Evolutionary conservation across 2,797 vertebrate genomes (phyloP), one percentile per base, ranked within the genome.

Genomic region (Kryptopterus vitreolus): DNA sequence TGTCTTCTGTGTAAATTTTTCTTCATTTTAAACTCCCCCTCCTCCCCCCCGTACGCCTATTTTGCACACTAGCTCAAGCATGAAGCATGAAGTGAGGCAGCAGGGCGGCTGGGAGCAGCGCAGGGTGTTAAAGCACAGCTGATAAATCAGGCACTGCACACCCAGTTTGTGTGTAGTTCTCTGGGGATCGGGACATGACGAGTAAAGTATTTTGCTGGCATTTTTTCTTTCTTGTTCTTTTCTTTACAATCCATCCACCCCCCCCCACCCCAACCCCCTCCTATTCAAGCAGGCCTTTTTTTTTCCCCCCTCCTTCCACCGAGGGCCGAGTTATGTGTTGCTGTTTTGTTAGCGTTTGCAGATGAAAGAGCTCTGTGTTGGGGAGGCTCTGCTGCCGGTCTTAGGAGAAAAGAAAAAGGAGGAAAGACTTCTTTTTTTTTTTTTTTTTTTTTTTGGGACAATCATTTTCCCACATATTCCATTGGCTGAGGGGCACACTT

Each of bases 11-110:
- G 94, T 96, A 96, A 94, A 97, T 97, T 97, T 98, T 96, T 96
- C 96, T 96, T 96, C 95, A 94, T 97, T 97, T 96, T 96, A 97
- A 96, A n/a, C n/a, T n/a, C n/a, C n/a, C n/a, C n/a, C n/a, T n/a
- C n/a, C n/a, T n/a, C 96, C 95, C 95, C 87, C 22, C 48, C 90
- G 88, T 86, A 88, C 95, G 89, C 92, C 95, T 93, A 95, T 97
- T 97, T 97, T 97, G 95, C 96, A 95, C 92, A 96, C 94, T 95
- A 95, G 94, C 95, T 97, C 95, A 96, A 96, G 93, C 96, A 96
- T 95, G 95, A 97, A 97, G 87, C 94, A 92, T 93, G 92, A 93
- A 94, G 94, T 88, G 93, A 92, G 94, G 91, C 76, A 88, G 87
- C 89, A 89, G 94, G 93, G 93, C 78, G 71, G 86, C 87, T 87